These are phyloP conservation scores for Limonius californicus DNA, from an alignment of 1,140 invertebrate genomes.

Conservation along the genomic window DNA sequence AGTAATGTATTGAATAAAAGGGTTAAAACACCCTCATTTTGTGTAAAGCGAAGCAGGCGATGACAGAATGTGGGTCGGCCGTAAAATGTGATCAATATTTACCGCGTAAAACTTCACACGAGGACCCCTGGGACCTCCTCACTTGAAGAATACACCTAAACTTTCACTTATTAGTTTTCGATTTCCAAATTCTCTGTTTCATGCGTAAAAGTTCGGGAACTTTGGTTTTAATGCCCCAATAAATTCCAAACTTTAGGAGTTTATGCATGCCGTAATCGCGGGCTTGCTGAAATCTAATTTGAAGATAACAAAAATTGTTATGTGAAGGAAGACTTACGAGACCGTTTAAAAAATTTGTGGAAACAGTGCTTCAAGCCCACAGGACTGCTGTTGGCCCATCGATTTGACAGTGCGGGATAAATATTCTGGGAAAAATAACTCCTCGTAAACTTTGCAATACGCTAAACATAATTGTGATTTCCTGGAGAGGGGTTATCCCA, in stretches of 20 bases:
- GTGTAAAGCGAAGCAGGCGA: constrained; percentile 12
- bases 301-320: neutral
- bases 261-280: neutral
- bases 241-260: constrained; percentile 8
- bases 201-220: neutral
- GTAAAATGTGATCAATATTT: constrained; percentile 22
- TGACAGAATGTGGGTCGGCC: constrained; percentile 22
- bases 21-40: constrained; percentile 6
- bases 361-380: no score
- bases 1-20: constrained; percentile 4
- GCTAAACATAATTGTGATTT: neutral
- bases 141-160: constrained; percentile 10
- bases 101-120: constrained; percentile 19
- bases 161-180: constrained; percentile 17
- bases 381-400: no score
- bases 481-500: constrained; percentile 26
- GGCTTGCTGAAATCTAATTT: neutral
- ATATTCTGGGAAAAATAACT: no score
- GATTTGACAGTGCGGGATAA: neutral
- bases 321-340: neutral
- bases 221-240: constrained; percentile 10
- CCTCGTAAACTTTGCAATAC: no score
- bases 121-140: constrained; percentile 18
- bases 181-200: constrained; percentile 19
- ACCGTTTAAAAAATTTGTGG: neutral